Evolutionary conservation across 2,797 vertebrate species (phyloP), one percentile per base, ranked within the genome.

Genomic region (Geotrypetes seraphini): DNA sequence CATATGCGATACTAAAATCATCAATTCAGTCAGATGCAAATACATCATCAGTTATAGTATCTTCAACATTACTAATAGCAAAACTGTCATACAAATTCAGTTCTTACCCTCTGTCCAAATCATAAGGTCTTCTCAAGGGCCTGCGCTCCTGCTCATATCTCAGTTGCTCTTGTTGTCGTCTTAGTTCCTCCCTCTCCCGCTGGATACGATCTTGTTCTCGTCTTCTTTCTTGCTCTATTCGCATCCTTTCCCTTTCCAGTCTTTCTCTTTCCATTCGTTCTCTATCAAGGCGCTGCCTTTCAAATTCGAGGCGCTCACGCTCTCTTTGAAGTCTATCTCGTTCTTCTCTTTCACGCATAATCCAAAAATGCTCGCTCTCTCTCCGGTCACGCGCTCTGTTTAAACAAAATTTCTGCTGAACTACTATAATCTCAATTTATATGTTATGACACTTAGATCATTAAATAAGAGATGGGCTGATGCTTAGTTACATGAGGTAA

Each of bases 171-270:
- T 96, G 92, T 69, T 96, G 92, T 0, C 91, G 76, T 1, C 90
- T 78, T 47, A 97, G 80, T 63, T 96, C 92, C 1, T 99, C 94
- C 0, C 92, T 78, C 70, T 95, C 93, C 1, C 90, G 69, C 22
- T 93, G 84, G 69, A 99, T 97, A 10, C 94, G 70, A 18, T 99
- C 95, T 72, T 98, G 93, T 12, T 97, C 95, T 1, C 88, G 78
- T 1, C 91, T 65, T 18, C 92, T 76, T 22, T 96, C 92, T 0
- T 89, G 91, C 55, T 97, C 94, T 3, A 97, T 88, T 0, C 89
- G 87, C 51, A 93, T 60, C 22, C 92, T 71, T 36, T 99, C 94
- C 0, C 92, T 83, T 65, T 97, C 94, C 41, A 99, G 21, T 29
- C 90, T 85, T 62, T 97, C 92, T 0, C 92, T 84, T 66, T 96